Evolutionary conservation across 2,797 vertebrate genomes (phyloP).

Genomic region (Micrastur ruficollis): DNA sequence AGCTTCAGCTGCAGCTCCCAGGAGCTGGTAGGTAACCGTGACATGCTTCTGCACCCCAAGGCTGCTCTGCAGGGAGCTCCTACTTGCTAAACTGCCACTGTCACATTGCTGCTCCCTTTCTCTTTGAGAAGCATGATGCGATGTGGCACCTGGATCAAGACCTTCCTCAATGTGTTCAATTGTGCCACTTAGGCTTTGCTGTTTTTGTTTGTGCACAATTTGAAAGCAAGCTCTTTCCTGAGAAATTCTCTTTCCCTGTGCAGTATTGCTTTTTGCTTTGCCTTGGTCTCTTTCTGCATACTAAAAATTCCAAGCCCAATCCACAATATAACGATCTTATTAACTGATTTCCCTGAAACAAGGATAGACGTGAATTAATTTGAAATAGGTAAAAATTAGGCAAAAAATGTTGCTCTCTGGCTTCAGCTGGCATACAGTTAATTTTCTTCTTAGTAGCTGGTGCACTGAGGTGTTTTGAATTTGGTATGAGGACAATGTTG

Average conservation of each 20-base stretch:
- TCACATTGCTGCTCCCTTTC: not conserved
- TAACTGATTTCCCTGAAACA: not conserved
- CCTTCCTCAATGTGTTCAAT: not conserved
- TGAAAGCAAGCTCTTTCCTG: not conserved
- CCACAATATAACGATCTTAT: not conserved
- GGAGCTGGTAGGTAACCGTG: rapidly evolving
- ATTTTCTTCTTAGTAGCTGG: too few relatives aligned
- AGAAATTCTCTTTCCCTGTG: not conserved
- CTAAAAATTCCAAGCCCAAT: not conserved
- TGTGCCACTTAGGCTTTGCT: not conserved
- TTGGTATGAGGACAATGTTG: too few relatives aligned
- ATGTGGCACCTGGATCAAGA: not conserved
- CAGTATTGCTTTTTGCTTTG: not conserved
- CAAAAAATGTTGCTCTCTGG: not conserved
- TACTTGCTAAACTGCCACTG: not conserved
- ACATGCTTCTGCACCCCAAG: not conserved
- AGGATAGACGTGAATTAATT: not conserved
- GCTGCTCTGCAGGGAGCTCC: not conserved
- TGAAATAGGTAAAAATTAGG: not conserved
- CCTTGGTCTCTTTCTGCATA: not conserved
- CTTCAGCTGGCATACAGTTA: too few relatives aligned
- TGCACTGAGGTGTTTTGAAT: too few relatives aligned
- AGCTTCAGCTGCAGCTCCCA: not conserved
- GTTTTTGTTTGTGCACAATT: not conserved
- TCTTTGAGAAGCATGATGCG: not conserved